phyloP scores from a whole-genome alignment of 2,888 invertebrate species.

The Drosophila neoperkinsi region DNA sequence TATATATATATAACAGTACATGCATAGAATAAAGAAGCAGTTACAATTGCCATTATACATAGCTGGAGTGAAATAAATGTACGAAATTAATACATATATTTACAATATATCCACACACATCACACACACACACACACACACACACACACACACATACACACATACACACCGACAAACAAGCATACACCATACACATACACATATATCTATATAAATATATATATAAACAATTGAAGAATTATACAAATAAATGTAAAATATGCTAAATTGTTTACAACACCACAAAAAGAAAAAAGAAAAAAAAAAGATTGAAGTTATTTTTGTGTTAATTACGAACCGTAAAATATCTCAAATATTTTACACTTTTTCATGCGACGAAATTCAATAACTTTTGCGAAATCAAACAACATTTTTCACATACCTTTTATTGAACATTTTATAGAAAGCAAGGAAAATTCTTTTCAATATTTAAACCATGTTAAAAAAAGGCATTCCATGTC shows the following conservation, averaged over 20 bases:
- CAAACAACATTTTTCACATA: background rate
- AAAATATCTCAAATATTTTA: background rate
- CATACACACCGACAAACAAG: slow-evolving; percentile 3
- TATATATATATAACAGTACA: slow-evolving; percentile 9
- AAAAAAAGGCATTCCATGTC: background rate
- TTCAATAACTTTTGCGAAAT: background rate
- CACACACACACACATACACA: slow-evolving; percentile 1
- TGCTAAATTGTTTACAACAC: slow-evolving; percentile 74
- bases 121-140: slow-evolving; percentile 2
- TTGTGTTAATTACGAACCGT: slow-evolving; percentile 1
- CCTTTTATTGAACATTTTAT: background rate
- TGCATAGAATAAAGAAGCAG: slow-evolving; percentile 18
- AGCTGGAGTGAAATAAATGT: slow-evolving; percentile 18
- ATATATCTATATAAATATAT: slow-evolving; percentile 36
- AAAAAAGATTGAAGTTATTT: slow-evolving; percentile 2
- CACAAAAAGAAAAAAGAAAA: slow-evolving; percentile 9
- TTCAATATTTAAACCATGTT: background rate
- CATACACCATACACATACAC: slow-evolving; percentile 15
- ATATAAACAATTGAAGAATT: slow-evolving; percentile 23
- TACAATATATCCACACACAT: background rate
- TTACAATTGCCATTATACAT: slow-evolving; percentile 22
- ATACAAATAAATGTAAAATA: slow-evolving; percentile 67
- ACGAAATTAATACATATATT: slow-evolving; percentile 9
- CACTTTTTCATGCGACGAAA: too few relatives aligned
- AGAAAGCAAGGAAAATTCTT: background rate